Evolutionary conservation across 2,113 vertebrate species (phyloP), one percentile per base, ranked within the genome.

Genomic region (Apteryx owenii): DNA sequence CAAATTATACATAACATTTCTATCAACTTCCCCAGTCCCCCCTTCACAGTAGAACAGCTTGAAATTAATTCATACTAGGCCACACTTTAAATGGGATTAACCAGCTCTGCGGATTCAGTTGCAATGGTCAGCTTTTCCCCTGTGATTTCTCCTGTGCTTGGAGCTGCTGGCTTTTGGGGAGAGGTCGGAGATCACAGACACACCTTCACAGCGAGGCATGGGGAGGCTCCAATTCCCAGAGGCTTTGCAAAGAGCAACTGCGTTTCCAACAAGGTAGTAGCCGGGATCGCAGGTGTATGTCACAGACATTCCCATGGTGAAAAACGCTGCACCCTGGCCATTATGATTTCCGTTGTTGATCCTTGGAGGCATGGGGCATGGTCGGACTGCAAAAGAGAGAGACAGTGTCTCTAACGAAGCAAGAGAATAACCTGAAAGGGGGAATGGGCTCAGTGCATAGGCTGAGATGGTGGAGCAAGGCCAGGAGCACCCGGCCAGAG

Each of bases 151-250:
- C 33, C 60, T 22, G 10, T 12, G 31, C 60, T 38, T 22, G 33
- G 22, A 64, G 29, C 36, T 64, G 61, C 20, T 64, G 61, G n/a
- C 22, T 38, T 64, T 14, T 18, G 33, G 48, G 15, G n/a, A 5
- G 48, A 72, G 17, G 75, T n/a, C 10, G 48, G 65, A 31, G 36
- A 40, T 9, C 88, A 25, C 18, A 2, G 40, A 46, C 91, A 0
- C 60, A 97, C 96, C 90, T 91, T 78, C 85, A 29, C 96, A 97
- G 78, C 62, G 75, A 28, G 96, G 93, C 0, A 3, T 1, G 0
- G 95, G 83, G 9, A 25, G 97, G 81, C 93, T 91, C 98, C 98
- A 98, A 31, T 38, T 80, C 54, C 97, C 95, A 17, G 97, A 76
- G 0, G 50, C 75, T 88, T 4, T 62, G 40, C 96, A 97, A 1